phyloP scores from a whole-genome alignment of 2,113 vertebrate species.

The Camelus dromedarius region DNA sequence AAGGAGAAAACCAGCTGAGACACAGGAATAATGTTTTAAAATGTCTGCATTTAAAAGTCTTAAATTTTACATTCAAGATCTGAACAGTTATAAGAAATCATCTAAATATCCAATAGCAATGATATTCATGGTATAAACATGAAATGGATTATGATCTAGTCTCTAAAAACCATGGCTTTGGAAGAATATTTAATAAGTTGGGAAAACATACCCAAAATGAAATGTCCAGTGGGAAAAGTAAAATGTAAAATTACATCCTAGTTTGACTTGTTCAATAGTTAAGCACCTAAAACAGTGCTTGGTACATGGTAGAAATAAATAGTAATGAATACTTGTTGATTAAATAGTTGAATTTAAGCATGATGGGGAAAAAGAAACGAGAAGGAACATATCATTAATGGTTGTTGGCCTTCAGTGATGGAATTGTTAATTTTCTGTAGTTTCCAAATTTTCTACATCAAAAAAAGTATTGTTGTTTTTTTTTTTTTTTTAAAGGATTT shows the following conservation, averaged over 20 bases:
- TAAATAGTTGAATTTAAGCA: neutral
- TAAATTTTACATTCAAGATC: slow-evolving; percentile 5
- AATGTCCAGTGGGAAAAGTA: neutral
- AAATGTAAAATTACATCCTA: neutral
- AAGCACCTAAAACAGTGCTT: neutral
- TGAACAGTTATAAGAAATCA: slow-evolving; percentile 16
- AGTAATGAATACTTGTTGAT: slow-evolving; percentile 2
- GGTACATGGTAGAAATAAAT: neutral
- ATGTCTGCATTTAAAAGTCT: neutral
- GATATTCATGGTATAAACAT: neutral
- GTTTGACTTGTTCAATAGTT: neutral
- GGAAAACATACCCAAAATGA: neutral
- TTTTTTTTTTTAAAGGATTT: neutral
- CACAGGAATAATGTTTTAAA: neutral
- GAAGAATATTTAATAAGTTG: neutral
- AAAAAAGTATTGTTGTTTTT: neutral
- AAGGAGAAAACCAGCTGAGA: neutral
- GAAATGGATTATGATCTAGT: neutral
- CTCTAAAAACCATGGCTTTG: neutral
- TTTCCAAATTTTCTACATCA: slow-evolving; percentile 15
- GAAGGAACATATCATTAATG: neutral
- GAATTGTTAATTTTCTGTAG: slow-evolving; percentile 25
- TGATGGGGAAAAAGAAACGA: neutral
- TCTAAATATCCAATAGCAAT: neutral
- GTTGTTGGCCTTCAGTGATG: neutral